Evolutionary conservation across 2,888 invertebrate genomes (phyloP), one percentile per base, ranked within the genome.

Genomic region (Tetropium fuscum): DNA sequence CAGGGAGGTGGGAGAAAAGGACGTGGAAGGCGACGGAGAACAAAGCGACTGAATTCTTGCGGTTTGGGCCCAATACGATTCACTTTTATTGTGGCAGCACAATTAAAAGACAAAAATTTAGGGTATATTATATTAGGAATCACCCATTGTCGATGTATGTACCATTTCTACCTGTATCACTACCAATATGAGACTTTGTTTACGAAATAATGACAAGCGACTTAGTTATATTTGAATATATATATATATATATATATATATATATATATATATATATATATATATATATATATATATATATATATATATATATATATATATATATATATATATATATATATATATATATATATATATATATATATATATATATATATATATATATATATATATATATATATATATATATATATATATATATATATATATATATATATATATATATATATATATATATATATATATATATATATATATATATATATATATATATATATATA

Each of bases 21-120:
- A 85, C 60, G 84, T 83, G 20, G 86, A 86, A 71, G 86, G 84
- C 32, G 86, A 86, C 72, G 85, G 84, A 63, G 86, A 86, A 74
- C 85, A 85, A 67, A 86, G 86, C 76, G 86, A 86, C 76, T 83
- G 80, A 81, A 77, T 59, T 61, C 48, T 58, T 55, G 60, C 64
- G 69, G 70, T 64, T 63, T 61, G 69, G 73, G 73, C 70, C 58
- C 61, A 61, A 65, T 41, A 41, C 19, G 16, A 44, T 51, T 58
- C 60, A 64, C 60, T 67, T 64, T 66, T 60, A 69, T 65, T 68
- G 75, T 76, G 77, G 77, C 78, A 77, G 78, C 79, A 78, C 75
- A 71, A 73, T 69, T 73, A 72, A 73, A 71, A 76, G 71, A 75
- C 73, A 75, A 70, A 72, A 58, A 64, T 63, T 60, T 73, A 68